Base-by-base conservation (phyloP, 2,888 invertebrate genomes). In the Ophion ventricosus region DNA sequence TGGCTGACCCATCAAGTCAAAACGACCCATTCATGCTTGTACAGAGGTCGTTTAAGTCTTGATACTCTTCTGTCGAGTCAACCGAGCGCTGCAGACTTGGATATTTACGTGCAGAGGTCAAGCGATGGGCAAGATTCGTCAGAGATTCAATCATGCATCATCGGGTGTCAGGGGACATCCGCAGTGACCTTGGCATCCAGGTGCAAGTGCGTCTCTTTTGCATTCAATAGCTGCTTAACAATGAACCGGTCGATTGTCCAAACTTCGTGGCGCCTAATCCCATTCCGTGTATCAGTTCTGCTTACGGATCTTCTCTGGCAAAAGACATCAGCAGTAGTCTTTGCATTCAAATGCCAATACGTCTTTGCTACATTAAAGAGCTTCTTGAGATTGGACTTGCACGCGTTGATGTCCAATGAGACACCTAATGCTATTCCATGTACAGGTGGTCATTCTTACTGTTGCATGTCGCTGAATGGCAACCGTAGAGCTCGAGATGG, bases 11-110 rank as follows among this genome's bases (percentile, higher is more conserved):
- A 64, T 74, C 49, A 49, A 54, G 14, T 4, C 43, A 29, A 74
- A 64, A 63, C 29, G 63, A 54, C 63, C 49, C 63, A 23, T 49
- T 67, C 63, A 74, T 26, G 54, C 26, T 29, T 43, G 74, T 14
- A 26, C n/a, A 17, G 29, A n/a, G 26, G 61, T 8, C 61, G 14
- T 0, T 26, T 14, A 26, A 20, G 17, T 29, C 35, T 64, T 57
- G 17, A 49, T 49, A 35, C 35, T 5, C 35, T 35, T 35, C 8
- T 49, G 49, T 17, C 49, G 3, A 49, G 49, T 49, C 49, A 49
- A 49, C 11, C 17, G 49, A 2, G 3, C 14, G 49, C 17, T 49
- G 49, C 17, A 49, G 3, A 14, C 17, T 17, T 49, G 49, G 17
- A 14, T 14, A 35, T 35, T 35, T 4, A 17, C 17, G 14, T 49